Evolutionary conservation across 1,140 invertebrate genomes (phyloP).

Genomic region (Diploscapter pachys): DNA sequence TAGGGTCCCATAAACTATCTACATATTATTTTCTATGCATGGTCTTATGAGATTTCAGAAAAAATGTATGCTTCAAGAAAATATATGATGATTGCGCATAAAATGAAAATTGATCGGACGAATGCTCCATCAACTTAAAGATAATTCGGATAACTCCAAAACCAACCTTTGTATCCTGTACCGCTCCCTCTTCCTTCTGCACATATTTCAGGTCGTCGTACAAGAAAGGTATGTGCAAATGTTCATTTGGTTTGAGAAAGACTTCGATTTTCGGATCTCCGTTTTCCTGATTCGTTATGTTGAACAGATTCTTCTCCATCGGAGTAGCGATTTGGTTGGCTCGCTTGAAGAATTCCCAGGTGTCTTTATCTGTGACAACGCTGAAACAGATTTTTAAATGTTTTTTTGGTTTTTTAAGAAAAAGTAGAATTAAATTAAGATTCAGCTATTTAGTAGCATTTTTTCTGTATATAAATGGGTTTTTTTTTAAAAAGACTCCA

Average conservation of each 20-base stretch:
- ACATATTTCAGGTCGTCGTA: conserved; percentile 6
- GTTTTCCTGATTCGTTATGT: not conserved
- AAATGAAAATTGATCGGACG: too few species aligned
- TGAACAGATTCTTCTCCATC: conserved; percentile 20
- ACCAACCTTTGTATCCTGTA: too few species aligned
- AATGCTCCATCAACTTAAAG: too few species aligned
- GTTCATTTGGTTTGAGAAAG: conserved; percentile 13
- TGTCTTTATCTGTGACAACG: conserved; percentile 17
- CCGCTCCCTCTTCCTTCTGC: too few species aligned
- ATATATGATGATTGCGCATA: not conserved
- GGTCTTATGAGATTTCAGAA: too few species aligned
- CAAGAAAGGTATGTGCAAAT: conserved; percentile 19
- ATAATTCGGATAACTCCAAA: too few species aligned
- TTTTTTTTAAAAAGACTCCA: not conserved
- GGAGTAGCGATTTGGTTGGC: conserved; percentile 17
- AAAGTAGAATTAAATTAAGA: too few species aligned
- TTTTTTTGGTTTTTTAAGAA: too few species aligned
- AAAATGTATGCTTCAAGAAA: conserved; percentile 3
- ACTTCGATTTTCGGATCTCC: conserved; percentile 3
- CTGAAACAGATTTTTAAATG: not conserved
- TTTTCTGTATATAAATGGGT: too few species aligned
- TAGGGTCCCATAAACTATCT: too few species aligned
- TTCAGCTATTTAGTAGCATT: too few species aligned
- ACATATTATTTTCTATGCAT: too few species aligned
- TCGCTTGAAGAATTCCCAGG: conserved; percentile 22